Conservation (phyloP, 2,797 vertebrate genomes). For the Ficedula albicollis region DNA sequence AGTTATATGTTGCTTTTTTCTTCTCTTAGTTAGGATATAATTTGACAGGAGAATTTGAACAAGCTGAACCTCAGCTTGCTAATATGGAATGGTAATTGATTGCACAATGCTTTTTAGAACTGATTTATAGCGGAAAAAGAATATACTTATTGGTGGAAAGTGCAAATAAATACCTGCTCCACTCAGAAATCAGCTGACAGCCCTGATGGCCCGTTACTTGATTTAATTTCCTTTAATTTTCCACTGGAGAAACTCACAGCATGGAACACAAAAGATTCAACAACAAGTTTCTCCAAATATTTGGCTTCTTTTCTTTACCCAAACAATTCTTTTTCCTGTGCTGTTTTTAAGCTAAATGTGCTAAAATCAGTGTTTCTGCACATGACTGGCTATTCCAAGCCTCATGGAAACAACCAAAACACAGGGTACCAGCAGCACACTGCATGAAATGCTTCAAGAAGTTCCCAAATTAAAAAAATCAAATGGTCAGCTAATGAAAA, state of each 20-base stretch:
- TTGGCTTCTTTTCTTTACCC: neutral
- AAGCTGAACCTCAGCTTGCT: neutral
- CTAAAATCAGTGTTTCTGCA: neutral
- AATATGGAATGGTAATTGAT: neutral
- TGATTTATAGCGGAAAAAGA: neutral
- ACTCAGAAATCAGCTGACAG: conserved; percentile 34
- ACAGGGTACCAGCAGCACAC: neutral
- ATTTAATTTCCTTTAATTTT: conserved; percentile 38
- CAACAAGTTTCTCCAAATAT: neutral
- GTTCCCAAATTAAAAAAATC: neutral
- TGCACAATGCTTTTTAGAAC: neutral
- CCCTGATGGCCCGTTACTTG: neutral
- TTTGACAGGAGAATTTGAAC: neutral
- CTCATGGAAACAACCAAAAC: neutral
- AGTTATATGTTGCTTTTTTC: neutral
- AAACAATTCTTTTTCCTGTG: neutral
- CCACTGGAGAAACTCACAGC: neutral
- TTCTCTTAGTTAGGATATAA: neutral
- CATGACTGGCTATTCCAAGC: neutral
- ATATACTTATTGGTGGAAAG: neutral
- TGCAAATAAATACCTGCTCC: conserved; percentile 38
- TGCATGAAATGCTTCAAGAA: neutral
- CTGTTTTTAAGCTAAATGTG: neutral
- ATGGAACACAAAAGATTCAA: neutral
- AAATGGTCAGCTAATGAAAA: neutral